phyloP scores from a whole-genome alignment of 2,113 vertebrate genomes.

The Lepus americanus region DNA sequence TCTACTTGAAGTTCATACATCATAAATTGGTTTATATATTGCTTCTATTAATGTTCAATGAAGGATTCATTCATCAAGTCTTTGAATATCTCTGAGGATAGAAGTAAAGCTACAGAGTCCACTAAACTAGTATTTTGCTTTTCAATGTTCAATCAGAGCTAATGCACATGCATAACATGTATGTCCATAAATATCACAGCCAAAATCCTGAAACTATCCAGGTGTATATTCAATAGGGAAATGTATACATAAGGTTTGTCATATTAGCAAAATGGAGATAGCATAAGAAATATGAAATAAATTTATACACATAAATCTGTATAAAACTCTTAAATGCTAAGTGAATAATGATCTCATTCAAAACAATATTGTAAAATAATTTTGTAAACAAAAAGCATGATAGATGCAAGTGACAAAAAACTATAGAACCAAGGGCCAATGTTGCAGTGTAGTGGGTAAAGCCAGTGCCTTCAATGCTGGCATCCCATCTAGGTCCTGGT shows the following conservation, averaged over 20 bases:
- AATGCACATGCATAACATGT: neutral
- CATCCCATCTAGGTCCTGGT: too few relatives aligned
- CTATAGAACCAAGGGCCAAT: too few relatives aligned
- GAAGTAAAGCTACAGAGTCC: neutral
- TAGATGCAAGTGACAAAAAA: neutral
- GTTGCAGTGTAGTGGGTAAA: too few relatives aligned
- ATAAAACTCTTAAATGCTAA: neutral
- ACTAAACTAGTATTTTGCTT: neutral
- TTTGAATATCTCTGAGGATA: neutral
- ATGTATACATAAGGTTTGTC: neutral
- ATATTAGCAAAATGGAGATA: neutral
- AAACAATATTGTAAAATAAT: neutral
- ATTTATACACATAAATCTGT: neutral
- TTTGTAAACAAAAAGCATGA: neutral
- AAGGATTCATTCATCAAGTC: neutral
- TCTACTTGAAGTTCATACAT: neutral
- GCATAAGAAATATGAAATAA: neutral
- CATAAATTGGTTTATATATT: neutral
- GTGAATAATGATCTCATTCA: neutral
- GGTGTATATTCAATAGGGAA: neutral
- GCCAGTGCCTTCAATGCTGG: too few relatives aligned
- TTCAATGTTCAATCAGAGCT: neutral
- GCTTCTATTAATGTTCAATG: neutral
- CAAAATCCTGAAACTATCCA: neutral
- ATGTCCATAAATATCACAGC: neutral